Evolutionary conservation across 2,888 invertebrate genomes (phyloP), one percentile per base, ranked within the genome.

Genomic region (Spialia ferax): DNA sequence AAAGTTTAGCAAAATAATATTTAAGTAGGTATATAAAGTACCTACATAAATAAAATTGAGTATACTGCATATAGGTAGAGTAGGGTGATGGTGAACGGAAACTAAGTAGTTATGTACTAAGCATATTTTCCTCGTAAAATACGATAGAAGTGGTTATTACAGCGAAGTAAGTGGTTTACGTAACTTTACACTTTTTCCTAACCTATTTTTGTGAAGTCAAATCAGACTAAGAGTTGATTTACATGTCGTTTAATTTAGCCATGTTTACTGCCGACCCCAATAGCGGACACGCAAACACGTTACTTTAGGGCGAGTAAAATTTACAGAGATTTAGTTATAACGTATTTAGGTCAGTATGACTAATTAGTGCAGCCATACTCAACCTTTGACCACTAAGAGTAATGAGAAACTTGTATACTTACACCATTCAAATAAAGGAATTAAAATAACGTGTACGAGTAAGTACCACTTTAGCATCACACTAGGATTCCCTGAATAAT

Each of bases 301-400:
- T 66, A 66, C 38, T 29, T n/a, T 61, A 61, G 61, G 60, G 60
- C 54, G 45, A 62, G 56, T 67, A 67, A 67, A 67, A 67, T 67
- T 62, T 32, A 62, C 67, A 56, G 61, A 60, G 67, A 67, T 69
- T 70, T 68, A 69, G 69, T 66, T 69, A 68, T 69, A 76, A 70
- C 72, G 73, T 80, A 84, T 87, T 84, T 79, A 81, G 89, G 89
- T 86, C 87, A 83, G 74, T 78, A 77, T 76, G 75, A 79, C 77
- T 86, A 86, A 77, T 79, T 77, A 76, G 73, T 73, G 64, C 66
- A 69, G 61, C 42, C 63, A 45, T 65, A 69, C 71, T 72, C 75
- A 77, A 67, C 15, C 66, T 60, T 59, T 22, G 35, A n/a, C 38
- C 50, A 54, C 69, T 64, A 59, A 57, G 63, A 8, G 5, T 62